phyloP scores from a whole-genome alignment of 2,888 invertebrate genomes.

The Hydraecia micacea region DNA sequence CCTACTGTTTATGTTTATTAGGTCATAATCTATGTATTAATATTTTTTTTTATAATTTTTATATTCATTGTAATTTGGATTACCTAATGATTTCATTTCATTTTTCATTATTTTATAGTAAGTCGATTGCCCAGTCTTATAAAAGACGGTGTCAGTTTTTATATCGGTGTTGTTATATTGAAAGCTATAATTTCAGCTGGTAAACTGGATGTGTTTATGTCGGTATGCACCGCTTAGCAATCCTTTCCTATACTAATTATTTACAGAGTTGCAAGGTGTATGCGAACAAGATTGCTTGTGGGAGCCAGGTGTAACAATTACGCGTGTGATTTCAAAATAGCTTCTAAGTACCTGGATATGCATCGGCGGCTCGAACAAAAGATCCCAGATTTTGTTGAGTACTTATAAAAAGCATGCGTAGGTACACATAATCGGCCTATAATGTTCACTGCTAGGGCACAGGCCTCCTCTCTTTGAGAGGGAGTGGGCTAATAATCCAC shows the following conservation, averaged over 20 bases:
- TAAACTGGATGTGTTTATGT: slow-evolving; percentile 22
- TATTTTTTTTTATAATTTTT: neutral
- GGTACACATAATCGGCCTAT: neutral
- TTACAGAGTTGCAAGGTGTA: slow-evolving; percentile 46
- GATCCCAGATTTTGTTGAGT: slow-evolving; percentile 16
- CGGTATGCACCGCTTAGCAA: neutral
- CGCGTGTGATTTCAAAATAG: slow-evolving; percentile 49
- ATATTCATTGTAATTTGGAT: neutral
- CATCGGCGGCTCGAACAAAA: slow-evolving; percentile 21
- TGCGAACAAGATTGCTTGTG: neutral
- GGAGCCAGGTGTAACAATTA: slow-evolving; percentile 48
- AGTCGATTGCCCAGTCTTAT: no score
- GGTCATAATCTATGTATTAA: neutral
- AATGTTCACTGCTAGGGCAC: neutral
- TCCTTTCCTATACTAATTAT: slow-evolving; percentile 28
- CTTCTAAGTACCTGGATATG: slow-evolving; percentile 47
- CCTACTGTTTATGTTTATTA: no score
- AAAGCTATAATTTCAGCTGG: slow-evolving; percentile 1
- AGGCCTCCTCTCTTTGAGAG: no score
- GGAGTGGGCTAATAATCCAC: neutral
- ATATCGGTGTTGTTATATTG: neutral
- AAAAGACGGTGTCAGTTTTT: neutral
- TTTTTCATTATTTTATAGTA: neutral
- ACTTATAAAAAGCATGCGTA: slow-evolving; percentile 22
- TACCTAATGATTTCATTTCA: neutral